A percentile compares a stretch with the other conserved stretches of the same genome.
Evolutionary conservation across 2,113 vertebrate genomes (phyloP).

Genomic region (Nipponia nippon): DNA sequence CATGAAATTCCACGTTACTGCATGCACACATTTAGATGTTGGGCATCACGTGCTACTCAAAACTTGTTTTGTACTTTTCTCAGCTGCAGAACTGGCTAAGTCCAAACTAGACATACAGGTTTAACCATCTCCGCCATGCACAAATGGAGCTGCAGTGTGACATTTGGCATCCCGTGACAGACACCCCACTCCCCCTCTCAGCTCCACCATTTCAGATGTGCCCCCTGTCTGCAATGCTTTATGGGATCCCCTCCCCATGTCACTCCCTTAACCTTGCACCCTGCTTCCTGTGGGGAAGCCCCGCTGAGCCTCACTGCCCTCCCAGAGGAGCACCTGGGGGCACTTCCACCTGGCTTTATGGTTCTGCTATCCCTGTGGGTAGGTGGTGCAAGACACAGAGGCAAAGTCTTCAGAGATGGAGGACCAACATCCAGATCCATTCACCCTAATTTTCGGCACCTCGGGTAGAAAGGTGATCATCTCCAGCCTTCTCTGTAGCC

Average conservation of each 20-base stretch:
- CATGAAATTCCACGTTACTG: neutral
- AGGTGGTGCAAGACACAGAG: neutral
- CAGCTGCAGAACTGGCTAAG: neutral
- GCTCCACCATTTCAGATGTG: neutral
- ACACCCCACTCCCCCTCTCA: rapidly evolving
- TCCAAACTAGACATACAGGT: neutral
- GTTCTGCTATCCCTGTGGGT: neutral
- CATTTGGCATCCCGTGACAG: neutral
- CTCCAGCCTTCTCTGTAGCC: neutral
- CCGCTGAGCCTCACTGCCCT: neutral
- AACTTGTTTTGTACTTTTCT: neutral
- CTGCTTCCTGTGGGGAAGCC: neutral
- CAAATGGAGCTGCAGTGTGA: neutral
- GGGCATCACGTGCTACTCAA: neutral
- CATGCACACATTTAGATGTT: neutral
- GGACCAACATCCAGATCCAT: neutral
- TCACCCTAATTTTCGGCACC: neutral
- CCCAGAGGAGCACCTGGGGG: neutral
- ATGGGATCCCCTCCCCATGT: neutral
- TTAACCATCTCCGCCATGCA: neutral
- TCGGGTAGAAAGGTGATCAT: neutral
- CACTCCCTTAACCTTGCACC: neutral
- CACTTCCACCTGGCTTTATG: neutral
- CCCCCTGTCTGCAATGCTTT: neutral
- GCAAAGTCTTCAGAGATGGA: neutral